Evolutionary conservation across 2,888 invertebrate species (phyloP), one percentile per base, ranked within the genome.

Genomic region (Geotrupes spiniger): DNA sequence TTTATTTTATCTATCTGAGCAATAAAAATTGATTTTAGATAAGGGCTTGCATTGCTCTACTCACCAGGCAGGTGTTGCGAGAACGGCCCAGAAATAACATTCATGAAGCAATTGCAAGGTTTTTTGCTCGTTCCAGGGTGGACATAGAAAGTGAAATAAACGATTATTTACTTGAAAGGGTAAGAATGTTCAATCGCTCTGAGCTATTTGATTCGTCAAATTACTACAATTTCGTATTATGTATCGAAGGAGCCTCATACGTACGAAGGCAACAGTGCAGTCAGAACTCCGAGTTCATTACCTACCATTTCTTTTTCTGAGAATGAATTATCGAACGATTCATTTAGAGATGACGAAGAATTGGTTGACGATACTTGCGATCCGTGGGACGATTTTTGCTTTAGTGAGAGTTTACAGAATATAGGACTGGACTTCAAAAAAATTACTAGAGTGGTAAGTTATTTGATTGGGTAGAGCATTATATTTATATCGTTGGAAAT

Each of bases 41-140:
- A 25, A 57, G 65, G 51, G 68, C 63, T n/a, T 47, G 65, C 25
- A 48, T 67, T 29, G 56, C 59, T 9, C 45, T 68, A 21, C 53
- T 67, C 10, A 43, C 61, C 10, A 60, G 61, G 9, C 49, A 62
- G 14, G 44, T 70, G 1, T 48, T 69, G 27, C 50, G 42, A n/a
- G 46, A 54, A 15, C 54, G 63, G 15, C 69, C 70, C 0, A 57
- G 57, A 21, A 53, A 53, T n/a, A 58, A 64, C 39, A 46, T 69
- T 6, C 60, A 61, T 27, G 51, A 57, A 29, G 57, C 54, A 31
- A 57, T 70, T 16, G 62, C 59, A 2, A 52, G 56, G 25, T 68
- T 61, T 43, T 66, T 68, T 43, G 16, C 44, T 1, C 52, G 61
- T 33, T 53, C 62, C n/a, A 59, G 52, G 38, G 17, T 43, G 4